Evolutionary conservation across 2,888 invertebrate species (phyloP).

Genomic region (Geophilus truncorum): DNA sequence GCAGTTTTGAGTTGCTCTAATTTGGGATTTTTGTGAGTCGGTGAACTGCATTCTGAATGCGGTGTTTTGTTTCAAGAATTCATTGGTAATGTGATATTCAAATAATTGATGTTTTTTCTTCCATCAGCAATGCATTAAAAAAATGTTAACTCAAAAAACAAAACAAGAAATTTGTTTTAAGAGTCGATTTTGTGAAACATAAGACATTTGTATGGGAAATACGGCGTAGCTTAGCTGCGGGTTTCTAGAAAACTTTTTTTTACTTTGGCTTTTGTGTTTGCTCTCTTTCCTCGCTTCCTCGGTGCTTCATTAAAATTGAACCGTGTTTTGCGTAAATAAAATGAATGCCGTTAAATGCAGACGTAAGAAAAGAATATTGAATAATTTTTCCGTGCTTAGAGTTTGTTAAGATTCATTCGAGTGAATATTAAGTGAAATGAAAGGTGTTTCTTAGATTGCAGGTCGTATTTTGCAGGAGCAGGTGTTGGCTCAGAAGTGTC

Average conservation of each 20-base stretch:
- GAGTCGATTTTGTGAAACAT: not conserved
- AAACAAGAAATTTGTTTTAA: not conserved
- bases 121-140: no score
- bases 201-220: not conserved
- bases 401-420: not conserved
- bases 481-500: not conserved
- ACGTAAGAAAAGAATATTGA: not conserved
- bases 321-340: not conserved
- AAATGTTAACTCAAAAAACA: no score
- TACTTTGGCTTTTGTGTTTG: not conserved
- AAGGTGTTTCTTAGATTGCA: constrained; percentile 4
- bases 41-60: no score
- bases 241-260: not conserved
- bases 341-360: not conserved
- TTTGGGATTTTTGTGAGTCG: no score
- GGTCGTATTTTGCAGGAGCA: constrained; percentile 1
- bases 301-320: not conserved
- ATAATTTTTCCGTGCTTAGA: not conserved
- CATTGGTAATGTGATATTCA: no score
- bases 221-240: not conserved
- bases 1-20: no score
- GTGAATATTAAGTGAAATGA: not conserved
- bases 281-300: not conserved
- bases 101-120: no score
- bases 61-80: no score